Percentiles rank a stretch among this genome's conserved stretches.
phyloP scores from a whole-genome alignment of 2,113 vertebrate genomes.

The Varanus salvator region DNA sequence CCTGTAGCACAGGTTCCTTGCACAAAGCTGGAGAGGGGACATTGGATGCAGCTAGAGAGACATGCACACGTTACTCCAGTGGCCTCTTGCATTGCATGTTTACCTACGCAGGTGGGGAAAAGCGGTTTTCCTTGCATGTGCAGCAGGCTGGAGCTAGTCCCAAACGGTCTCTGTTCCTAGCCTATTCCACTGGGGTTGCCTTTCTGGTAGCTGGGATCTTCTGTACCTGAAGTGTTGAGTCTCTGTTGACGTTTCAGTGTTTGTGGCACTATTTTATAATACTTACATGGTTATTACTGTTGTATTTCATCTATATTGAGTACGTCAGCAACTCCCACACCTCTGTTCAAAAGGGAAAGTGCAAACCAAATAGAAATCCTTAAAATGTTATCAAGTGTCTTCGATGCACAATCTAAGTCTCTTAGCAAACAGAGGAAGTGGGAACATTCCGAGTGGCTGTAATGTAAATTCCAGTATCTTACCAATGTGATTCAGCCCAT shows the following conservation, averaged over 20 bases:
- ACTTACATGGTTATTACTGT: background rate
- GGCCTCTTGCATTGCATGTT: background rate
- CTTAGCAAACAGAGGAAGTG: conserved; percentile 30
- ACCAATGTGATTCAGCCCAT: conserved; percentile 41
- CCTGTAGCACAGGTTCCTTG: background rate
- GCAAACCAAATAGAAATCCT: background rate
- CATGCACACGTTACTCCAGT: background rate
- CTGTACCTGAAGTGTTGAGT: background rate
- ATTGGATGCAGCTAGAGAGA: background rate
- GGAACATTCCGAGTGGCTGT: conserved; percentile 43
- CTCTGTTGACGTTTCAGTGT: background rate
- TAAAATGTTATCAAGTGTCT: conserved; percentile 15
- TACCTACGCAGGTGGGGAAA: background rate
- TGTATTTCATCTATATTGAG: background rate
- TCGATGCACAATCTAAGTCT: conserved; percentile 24
- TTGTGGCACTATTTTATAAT: background rate
- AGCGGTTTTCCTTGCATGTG: background rate
- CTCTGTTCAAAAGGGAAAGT: conserved; percentile 28
- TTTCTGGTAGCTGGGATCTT: background rate
- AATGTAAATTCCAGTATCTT: conserved; percentile 60
- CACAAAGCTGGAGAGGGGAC: too few species aligned
- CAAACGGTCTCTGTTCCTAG: background rate
- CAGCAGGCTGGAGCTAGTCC: background rate
- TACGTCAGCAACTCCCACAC: background rate
- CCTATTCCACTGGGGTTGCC: background rate